Evolutionary conservation across 1,140 invertebrate genomes (phyloP), one percentile per base, ranked within the genome.

Genomic region (Spodoptera frugiperda): DNA sequence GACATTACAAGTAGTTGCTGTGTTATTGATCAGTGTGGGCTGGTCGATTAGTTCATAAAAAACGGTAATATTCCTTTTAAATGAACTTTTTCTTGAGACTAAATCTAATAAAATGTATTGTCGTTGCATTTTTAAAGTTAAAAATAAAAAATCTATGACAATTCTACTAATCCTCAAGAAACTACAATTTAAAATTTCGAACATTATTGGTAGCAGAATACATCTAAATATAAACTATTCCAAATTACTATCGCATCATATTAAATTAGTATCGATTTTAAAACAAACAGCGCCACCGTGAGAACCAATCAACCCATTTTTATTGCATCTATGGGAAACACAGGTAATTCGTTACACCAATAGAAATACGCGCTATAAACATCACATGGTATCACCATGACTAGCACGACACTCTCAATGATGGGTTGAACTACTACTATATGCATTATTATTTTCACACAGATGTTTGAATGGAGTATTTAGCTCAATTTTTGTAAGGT

Each of bases 1-100:
- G 84, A 86, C 84, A 79, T 53, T 48, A 19, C 30, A 46, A 53
- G 75, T 76, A 74, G 46, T 61, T 57, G 54, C 17, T 63, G 21
- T 51, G 49, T 46, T 17, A 46, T 46, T 63, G 59, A 44, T 44
- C 30, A 0, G 25, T 0, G 25, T 59, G 21, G 12, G 49, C 51
- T 39, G 14, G 10, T 54, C 33, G 33, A 39, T 39, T 6, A 6
- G 0, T 39, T 39, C 8, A 6, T 39, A 39, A 39, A 9, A 39
- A 39, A 39, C 5, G 9, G 9, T 8, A 39, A 1, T 39, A 9
- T 6, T 9, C 1, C 6, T 3, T 39, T 0, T 39, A 9, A 39
- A n/a, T n/a, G n/a, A n/a, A 0, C 6, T 39, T 39, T 39, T 39
- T 39, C 6, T 9, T 9, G 8, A 39, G 33, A 8, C 5, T 39